Evolutionary conservation across 2,113 vertebrate genomes (phyloP).

Genomic region (Connochaetes taurinus): DNA sequence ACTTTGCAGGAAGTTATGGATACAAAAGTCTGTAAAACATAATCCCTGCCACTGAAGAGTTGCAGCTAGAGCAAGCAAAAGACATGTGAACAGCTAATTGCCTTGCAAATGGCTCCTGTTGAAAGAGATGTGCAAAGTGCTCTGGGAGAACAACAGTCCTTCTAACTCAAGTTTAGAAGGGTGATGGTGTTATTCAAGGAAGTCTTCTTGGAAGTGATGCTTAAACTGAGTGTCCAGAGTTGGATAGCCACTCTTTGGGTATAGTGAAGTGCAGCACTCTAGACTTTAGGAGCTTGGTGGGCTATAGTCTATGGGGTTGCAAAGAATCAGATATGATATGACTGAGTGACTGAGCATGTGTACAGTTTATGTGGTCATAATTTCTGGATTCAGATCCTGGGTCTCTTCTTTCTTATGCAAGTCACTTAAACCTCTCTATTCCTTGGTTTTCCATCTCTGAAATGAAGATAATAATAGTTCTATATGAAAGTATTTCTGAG

Average conservation of each 20-base stretch:
- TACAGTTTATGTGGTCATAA: background rate
- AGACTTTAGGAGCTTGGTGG: background rate
- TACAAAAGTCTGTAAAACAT: background rate
- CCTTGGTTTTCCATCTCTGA: background rate
- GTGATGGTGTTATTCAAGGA: background rate
- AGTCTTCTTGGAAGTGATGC: background rate
- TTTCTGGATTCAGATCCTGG: background rate
- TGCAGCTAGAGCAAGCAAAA: background rate
- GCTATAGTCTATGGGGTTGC: background rate
- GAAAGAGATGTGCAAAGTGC: background rate
- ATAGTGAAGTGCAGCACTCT: background rate
- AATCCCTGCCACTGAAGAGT: background rate
- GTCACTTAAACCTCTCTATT: background rate
- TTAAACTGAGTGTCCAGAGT: background rate
- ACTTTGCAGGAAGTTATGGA: background rate
- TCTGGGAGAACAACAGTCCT: background rate
- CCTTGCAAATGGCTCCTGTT: background rate
- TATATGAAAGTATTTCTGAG: background rate
- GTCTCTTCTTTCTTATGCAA: background rate
- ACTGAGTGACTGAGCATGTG: background rate
- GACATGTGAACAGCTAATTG: background rate
- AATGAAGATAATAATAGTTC: background rate
- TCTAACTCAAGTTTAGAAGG: background rate
- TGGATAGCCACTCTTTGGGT: background rate
- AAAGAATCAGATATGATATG: background rate